Evolutionary conservation across 2,888 invertebrate species (phyloP).

Genomic region (Cinara cedri): DNA sequence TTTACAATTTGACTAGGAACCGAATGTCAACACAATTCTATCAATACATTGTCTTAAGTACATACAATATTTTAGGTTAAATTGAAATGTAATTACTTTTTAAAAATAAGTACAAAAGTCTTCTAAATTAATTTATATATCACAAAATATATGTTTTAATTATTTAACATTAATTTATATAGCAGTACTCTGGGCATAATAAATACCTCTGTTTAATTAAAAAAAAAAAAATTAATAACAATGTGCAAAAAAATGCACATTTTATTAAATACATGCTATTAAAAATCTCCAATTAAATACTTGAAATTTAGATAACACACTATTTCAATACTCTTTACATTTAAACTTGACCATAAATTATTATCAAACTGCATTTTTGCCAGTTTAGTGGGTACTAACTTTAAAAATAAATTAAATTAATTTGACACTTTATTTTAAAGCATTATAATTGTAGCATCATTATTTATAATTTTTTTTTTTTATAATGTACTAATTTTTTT

Average conservation of each 20-base stretch:
- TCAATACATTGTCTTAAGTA: conserved; percentile 27
- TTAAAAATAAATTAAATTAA: no score
- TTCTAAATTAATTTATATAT: conserved; percentile 18
- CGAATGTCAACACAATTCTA: conserved; percentile 41
- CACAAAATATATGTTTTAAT: conserved; percentile 30
- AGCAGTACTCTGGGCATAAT: neutral
- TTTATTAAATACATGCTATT: neutral
- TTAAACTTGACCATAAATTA: conserved; percentile 19
- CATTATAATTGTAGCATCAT: no score
- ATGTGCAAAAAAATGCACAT: neutral
- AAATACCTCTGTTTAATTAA: conserved; percentile 20
- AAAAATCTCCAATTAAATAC: conserved; percentile 1
- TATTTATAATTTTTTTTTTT: no score
- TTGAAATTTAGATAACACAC: neutral
- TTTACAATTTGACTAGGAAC: conserved; percentile 49
- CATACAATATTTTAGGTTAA: conserved; percentile 26
- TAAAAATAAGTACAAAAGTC: conserved; percentile 31
- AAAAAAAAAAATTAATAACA: conserved; percentile 22
- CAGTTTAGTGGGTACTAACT: neutral
- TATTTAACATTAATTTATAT: conserved; percentile 23
- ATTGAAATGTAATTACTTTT: conserved; percentile 1
- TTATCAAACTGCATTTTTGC: neutral
- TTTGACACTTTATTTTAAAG: no score
- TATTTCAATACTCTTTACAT: neutral
- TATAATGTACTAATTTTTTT: no score